A percentile compares a stretch with the other conserved stretches of the same genome.
These are phyloP conservation scores for Quadroppia sp. DNA, from an alignment of 2,888 invertebrate genomes.

Conservation along the genomic window DNA sequence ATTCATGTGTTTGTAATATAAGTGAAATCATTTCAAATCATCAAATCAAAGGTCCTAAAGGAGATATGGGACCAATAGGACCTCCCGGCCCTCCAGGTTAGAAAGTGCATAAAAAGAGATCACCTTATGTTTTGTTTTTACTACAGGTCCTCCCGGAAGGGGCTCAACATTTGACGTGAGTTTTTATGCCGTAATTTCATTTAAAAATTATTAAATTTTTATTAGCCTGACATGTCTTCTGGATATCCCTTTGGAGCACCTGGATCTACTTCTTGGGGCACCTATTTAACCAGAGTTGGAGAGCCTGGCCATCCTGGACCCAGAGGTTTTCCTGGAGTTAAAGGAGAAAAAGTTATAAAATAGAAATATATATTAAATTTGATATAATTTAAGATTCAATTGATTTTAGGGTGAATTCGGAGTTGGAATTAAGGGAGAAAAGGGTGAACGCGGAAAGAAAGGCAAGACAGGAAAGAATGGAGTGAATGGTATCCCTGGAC, in stretches of 20 bases:
- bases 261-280: not conserved
- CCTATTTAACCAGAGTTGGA: slow-evolving; percentile 2
- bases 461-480: slow-evolving; percentile 46
- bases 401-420: slow-evolving; percentile 50
- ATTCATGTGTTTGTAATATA: slow-evolving; percentile 27
- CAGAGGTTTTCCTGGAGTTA: slow-evolving; percentile 51
- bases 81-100: slow-evolving; percentile 45
- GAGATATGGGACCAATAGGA: slow-evolving; percentile 44
- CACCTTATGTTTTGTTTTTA: not conserved
- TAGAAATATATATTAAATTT: not conserved
- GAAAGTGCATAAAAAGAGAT: not conserved
- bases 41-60: slow-evolving; percentile 35
- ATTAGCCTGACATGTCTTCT: slow-evolving; percentile 49
- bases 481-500: slow-evolving; percentile 45
- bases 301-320: slow-evolving; percentile 57
- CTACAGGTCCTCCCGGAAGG: slow-evolving; percentile 37
- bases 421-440: slow-evolving; percentile 50
- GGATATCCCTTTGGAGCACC: slow-evolving; percentile 2
- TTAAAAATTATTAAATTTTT: slow-evolving; percentile 48
- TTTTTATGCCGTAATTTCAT: not conserved
- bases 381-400: not conserved
- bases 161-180: slow-evolving; percentile 36
- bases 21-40: slow-evolving; percentile 25
- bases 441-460: slow-evolving; percentile 50
- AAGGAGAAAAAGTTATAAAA: slow-evolving; percentile 48